Conservation (phyloP, 2,113 vertebrate genomes). For the Corvus hawaiiensis region DNA sequence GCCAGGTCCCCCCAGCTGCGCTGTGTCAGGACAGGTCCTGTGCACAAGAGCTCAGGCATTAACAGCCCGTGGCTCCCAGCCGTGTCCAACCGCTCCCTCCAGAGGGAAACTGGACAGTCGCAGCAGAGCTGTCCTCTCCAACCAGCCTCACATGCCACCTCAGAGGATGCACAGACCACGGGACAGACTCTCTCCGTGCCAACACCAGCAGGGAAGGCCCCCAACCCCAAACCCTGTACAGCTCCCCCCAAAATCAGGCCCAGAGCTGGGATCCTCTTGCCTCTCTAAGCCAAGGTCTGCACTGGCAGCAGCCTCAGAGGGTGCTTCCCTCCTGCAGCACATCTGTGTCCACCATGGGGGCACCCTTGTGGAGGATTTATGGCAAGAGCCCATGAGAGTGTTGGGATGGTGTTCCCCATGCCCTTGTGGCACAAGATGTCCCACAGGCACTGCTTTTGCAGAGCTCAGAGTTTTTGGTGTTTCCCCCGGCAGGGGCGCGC, state of each 20-base stretch:
- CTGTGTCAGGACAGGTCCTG: rapidly evolving
- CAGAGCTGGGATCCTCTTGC: not conserved
- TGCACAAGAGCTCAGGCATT: not conserved
- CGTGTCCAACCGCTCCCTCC: rapidly evolving
- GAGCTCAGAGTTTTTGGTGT: not conserved
- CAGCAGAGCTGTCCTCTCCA: not conserved
- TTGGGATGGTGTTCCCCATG: not conserved
- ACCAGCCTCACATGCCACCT: not conserved
- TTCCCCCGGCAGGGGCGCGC: not conserved
- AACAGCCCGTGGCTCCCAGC: rapidly evolving
- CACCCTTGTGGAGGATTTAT: not conserved
- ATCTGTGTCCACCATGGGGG: not conserved
- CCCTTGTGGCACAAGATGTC: not conserved
- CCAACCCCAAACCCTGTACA: rapidly evolving
- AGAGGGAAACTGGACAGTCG: not conserved
- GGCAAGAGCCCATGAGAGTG: rapidly evolving
- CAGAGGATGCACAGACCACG: not conserved
- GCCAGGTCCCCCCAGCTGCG: not conserved
- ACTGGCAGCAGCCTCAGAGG: not conserved
- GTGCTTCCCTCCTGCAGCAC: not conserved
- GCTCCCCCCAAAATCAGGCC: not conserved
- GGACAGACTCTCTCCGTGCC: not conserved
- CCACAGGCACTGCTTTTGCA: not conserved
- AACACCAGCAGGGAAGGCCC: not conserved
- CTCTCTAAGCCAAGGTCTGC: not conserved